Evolutionary conservation across 2,113 vertebrate genomes (phyloP).

Genomic region (Pagrus major): DNA sequence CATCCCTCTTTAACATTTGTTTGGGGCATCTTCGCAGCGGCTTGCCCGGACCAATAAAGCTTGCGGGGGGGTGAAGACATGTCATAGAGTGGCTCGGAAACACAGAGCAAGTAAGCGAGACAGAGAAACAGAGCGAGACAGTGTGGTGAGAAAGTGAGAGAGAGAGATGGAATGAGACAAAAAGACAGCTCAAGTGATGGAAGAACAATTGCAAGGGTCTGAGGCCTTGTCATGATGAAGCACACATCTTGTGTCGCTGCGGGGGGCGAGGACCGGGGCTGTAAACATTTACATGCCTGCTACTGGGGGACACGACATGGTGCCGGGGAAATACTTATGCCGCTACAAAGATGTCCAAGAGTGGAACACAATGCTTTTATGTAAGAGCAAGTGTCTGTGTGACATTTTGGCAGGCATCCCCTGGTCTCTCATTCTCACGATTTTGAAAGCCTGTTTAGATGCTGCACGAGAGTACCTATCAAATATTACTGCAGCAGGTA

Average conservation of each 20-base stretch:
- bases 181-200: slow-evolving; percentile 39
- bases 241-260: slow-evolving; percentile 32
- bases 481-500: not conserved
- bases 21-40: slow-evolving; percentile 48
- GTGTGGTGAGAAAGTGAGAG: no score
- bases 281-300: slow-evolving; percentile 23
- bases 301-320: slow-evolving; percentile 1
- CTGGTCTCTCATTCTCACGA: no score
- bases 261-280: slow-evolving; percentile 3
- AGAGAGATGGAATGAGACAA: slow-evolving; percentile 31
- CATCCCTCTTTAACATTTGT: slow-evolving; percentile 53
- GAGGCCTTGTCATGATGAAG: slow-evolving; percentile 44
- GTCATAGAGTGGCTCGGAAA: slow-evolving; percentile 35
- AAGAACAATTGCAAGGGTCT: slow-evolving; percentile 40
- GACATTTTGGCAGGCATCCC: no score
- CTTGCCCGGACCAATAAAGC: slow-evolving; percentile 54
- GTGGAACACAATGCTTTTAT: slow-evolving; percentile 5
- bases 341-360: not conserved
- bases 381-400: not conserved
- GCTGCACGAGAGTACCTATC: not conserved
- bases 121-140: slow-evolving; percentile 9
- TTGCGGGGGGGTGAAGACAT: slow-evolving; percentile 7
- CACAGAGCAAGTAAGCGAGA: slow-evolving; percentile 20
- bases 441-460: not conserved
- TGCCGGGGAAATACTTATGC: not conserved